Conservation (phyloP, 2,113 vertebrate genomes). For the Meleagris gallopavo region DNA sequence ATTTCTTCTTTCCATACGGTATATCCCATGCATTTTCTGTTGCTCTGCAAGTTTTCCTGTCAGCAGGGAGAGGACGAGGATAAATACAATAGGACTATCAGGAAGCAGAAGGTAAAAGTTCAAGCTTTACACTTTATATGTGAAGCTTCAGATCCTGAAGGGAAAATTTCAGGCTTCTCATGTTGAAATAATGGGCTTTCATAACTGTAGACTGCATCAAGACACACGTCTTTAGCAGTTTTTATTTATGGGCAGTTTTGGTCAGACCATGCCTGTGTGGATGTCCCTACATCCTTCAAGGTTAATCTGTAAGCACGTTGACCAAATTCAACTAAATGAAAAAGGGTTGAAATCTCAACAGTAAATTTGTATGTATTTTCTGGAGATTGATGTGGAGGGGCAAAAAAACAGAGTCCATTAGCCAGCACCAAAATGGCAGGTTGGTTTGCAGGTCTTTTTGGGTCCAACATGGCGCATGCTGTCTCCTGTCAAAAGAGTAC, state of each 20-base stretch:
- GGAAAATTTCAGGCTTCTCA: neutral
- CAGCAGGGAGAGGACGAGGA: neutral
- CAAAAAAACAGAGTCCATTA: neutral
- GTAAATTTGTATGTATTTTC: neutral
- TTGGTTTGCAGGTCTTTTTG: neutral
- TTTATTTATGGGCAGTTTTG: neutral
- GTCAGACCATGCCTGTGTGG: neutral
- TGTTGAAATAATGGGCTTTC: neutral
- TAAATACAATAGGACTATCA: neutral
- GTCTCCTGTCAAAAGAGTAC: neutral
- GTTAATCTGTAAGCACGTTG: neutral
- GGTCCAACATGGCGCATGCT: neutral
- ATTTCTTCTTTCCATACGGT: neutral
- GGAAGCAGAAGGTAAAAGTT: neutral
- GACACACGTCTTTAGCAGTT: neutral
- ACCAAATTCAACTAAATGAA: neutral
- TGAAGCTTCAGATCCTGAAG: neutral
- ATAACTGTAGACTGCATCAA: neutral
- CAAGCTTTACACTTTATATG: neutral
- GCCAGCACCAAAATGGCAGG: neutral
- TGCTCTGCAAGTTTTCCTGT: neutral
- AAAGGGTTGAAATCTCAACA: neutral
- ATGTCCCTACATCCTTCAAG: neutral
- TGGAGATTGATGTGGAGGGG: too few relatives aligned
- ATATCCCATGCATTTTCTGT: neutral